Evolutionary conservation across 2,888 invertebrate species (phyloP), one percentile per base, ranked within the genome.

Genomic region (Amitus sp.): DNA sequence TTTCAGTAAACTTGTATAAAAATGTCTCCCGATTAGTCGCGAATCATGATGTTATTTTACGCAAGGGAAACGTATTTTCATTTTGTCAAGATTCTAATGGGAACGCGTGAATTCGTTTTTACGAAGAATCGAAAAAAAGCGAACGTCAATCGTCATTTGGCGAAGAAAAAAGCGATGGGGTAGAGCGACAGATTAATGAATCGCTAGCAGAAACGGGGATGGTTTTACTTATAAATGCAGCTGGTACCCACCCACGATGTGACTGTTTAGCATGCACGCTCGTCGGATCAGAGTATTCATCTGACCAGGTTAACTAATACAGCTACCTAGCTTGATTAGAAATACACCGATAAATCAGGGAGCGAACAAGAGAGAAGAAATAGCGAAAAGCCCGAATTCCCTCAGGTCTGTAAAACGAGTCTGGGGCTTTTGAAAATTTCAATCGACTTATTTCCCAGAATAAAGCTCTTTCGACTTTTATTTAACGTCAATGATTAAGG

Each of bases 291-390:
- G 70, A 72, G 71, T 69, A 71, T 67, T 72, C 72, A 77, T 78
- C 77, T 73, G 78, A 78, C 78, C 74, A 75, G 77, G 73, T 78
- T 76, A 75, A 79, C 77, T 77, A 78, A 79, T 78, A 75, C 77
- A 70, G 70, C 70, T 74, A 69, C 69, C 57, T 70, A 69, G 69
- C 71, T 73, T 72, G 77, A 79, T 79, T 77, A 76, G 73, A 75
- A 77, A 72, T 72, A 70, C 73, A 58, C 56, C 72, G 74, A 78
- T 75, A 74, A 74, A 59, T 59, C 55, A 65, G 68, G 61, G 62
- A 63, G 67, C 60, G 13, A 19, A 13, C 54, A 59, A 66, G 40
- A 50, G 53, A 50, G 49, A 59, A 66, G 40, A 50, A 56, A 50
- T 51, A 55, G 62, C 57, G 65, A 62, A 23, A 23, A 23, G 23